Conservation (phyloP, 1,140 invertebrate species). For the Amyelois transitella region DNA sequence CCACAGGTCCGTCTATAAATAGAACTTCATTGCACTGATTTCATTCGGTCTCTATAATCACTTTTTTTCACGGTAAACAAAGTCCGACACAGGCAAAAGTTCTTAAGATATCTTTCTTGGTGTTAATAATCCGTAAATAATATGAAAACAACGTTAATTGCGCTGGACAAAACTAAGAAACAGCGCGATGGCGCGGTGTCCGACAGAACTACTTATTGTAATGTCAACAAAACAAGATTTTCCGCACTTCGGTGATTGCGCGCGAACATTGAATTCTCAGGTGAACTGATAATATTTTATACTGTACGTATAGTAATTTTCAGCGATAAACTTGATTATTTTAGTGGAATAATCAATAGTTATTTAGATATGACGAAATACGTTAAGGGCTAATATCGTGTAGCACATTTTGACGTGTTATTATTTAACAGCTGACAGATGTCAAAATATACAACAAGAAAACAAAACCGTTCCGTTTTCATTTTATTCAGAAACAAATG, state of each 20-base stretch:
- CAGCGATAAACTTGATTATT: not conserved
- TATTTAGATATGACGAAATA: no score
- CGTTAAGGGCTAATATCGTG: no score
- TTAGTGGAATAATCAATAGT: no score
- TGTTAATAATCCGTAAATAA: constrained; percentile 28
- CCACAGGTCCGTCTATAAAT: constrained; percentile 59
- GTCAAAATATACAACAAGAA: no score
- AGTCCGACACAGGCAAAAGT: constrained; percentile 23
- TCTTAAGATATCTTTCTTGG: constrained; percentile 37
- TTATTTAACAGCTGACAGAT: no score
- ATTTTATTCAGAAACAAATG: no score
- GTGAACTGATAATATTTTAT: not conserved
- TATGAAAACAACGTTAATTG: constrained; percentile 37
- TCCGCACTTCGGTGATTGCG: constrained; percentile 31
- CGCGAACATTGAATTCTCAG: constrained; percentile 21
- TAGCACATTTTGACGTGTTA: no score
- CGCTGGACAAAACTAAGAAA: constrained; percentile 38
- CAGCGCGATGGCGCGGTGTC: constrained; percentile 46
- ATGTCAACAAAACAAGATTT: constrained; percentile 69
- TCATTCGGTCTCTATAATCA: constrained; percentile 62
- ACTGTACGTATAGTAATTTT: not conserved
- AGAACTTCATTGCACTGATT: constrained; percentile 60
- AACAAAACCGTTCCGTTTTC: no score
- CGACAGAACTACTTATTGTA: constrained; percentile 58
- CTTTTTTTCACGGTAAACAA: constrained; percentile 41